Percentiles rank a stretch among this genome's conserved stretches.
Conservation (phyloP, 2,797 vertebrate species). For the Amblyraja radiata region DNA sequence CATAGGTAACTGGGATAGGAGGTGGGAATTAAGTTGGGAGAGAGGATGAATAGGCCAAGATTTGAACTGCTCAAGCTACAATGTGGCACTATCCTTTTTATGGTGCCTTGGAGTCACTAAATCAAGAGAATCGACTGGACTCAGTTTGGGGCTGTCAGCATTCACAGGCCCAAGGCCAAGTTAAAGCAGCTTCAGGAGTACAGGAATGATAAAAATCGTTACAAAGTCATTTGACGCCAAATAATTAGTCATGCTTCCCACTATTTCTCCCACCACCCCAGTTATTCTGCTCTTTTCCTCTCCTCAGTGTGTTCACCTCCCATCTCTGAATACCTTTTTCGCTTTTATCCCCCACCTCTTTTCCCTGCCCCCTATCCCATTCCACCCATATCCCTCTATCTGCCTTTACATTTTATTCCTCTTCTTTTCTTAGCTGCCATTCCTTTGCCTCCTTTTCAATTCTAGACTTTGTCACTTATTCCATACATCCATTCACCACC, state of each 20-base stretch:
- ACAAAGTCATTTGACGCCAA: background rate
- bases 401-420: too few relatives aligned
- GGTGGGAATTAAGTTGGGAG: background rate
- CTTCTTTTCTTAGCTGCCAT: too few relatives aligned
- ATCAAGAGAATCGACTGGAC: background rate
- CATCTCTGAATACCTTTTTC: too few relatives aligned
- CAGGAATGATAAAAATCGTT: background rate
- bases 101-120: background rate
- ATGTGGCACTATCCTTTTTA: background rate
- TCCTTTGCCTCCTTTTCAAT: too few relatives aligned
- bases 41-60: conserved; percentile 17
- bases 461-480: too few relatives aligned
- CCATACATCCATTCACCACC: too few relatives aligned
- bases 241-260: background rate
- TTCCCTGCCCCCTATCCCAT: too few relatives aligned
- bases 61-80: background rate
- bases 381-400: too few relatives aligned
- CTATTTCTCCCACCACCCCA: too few relatives aligned
- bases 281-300: too few relatives aligned
- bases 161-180: background rate
- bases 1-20: background rate
- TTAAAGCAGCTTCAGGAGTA: background rate
- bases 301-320: too few relatives aligned
- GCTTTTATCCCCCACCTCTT: too few relatives aligned
- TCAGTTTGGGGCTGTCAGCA: background rate